A percentile compares a stretch with the other conserved stretches of the same genome.
phyloP scores from a whole-genome alignment of 2,113 vertebrate species.

The Tretioscincus oriximinensis region DNA sequence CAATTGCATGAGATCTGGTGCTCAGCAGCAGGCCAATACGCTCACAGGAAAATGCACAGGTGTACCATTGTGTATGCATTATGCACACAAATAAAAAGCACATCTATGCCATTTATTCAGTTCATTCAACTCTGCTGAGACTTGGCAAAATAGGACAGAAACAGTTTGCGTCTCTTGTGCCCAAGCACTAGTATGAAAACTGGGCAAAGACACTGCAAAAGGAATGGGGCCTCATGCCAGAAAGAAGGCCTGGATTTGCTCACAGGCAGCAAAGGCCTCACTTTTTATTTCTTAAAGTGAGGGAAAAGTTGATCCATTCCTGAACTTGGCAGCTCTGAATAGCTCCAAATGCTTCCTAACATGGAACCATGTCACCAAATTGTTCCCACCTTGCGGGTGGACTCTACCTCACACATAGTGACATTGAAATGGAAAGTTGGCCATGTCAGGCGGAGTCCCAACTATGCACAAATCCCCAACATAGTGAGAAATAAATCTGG shows the following conservation, averaged over 20 bases:
- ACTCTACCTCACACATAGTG: accelerated
- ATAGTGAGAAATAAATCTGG: conserved; percentile 20
- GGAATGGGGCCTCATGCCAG: not conserved
- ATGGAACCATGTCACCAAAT: accelerated
- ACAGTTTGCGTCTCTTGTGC: no score
- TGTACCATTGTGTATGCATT: no score
- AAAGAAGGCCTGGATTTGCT: not conserved
- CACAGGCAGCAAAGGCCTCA: not conserved
- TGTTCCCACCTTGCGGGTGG: not conserved
- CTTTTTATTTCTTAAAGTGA: not conserved
- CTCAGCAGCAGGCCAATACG: not conserved
- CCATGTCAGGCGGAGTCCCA: accelerated
- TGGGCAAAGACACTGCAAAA: not conserved
- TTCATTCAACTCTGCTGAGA: not conserved
- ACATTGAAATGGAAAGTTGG: not conserved
- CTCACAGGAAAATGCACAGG: no score
- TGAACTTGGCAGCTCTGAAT: accelerated
- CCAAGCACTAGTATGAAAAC: not conserved
- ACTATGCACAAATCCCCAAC: not conserved
- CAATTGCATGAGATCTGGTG: no score
- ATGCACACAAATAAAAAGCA: not conserved
- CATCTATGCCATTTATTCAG: not conserved
- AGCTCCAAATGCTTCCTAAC: not conserved
- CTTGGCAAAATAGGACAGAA: not conserved
- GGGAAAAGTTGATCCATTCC: not conserved